A percentile compares a stretch with the other conserved stretches of the same genome.
Conservation (phyloP, 2,113 vertebrate species). For the Alligator sinensis region DNA sequence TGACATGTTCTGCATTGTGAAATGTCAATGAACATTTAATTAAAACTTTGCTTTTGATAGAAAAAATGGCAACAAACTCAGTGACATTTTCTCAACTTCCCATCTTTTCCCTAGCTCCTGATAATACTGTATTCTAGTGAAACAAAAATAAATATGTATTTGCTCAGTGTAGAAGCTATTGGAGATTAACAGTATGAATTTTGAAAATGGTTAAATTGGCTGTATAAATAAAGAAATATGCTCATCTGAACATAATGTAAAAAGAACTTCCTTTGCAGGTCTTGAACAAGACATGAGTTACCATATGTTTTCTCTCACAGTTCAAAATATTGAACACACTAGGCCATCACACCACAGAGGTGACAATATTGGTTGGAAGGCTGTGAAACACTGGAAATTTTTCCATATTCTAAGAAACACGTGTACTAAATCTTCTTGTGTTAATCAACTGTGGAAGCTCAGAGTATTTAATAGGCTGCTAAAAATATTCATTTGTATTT, state of each 20-base stretch:
- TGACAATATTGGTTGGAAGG: not conserved
- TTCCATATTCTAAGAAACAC: slow-evolving; percentile 1
- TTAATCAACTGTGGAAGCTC: not conserved
- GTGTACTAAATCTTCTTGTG: not conserved
- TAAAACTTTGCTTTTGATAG: not conserved
- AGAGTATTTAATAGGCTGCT: not conserved
- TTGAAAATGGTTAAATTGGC: not conserved
- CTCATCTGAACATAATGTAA: not conserved
- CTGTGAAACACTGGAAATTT: not conserved
- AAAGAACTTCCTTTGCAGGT: not conserved
- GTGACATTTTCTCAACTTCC: not conserved
- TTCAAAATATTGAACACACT: not conserved
- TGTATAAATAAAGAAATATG: not conserved
- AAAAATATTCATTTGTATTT: not conserved
- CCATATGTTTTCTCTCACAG: not conserved
- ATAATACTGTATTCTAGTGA: not conserved
- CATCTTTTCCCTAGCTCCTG: not conserved
- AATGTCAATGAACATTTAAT: not conserved
- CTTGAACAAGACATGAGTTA: not conserved
- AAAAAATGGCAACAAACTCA: not conserved
- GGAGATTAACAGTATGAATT: not conserved
- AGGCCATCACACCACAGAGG: too few relatives aligned
- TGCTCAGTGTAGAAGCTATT: not conserved
- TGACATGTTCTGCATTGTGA: not conserved
- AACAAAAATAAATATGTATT: not conserved